A percentile compares a stretch with the other conserved stretches of the same genome.
These are phyloP conservation scores for Sicus ferrugineus DNA, from an alignment of 2,888 invertebrate species.

Conservation along the genomic window DNA sequence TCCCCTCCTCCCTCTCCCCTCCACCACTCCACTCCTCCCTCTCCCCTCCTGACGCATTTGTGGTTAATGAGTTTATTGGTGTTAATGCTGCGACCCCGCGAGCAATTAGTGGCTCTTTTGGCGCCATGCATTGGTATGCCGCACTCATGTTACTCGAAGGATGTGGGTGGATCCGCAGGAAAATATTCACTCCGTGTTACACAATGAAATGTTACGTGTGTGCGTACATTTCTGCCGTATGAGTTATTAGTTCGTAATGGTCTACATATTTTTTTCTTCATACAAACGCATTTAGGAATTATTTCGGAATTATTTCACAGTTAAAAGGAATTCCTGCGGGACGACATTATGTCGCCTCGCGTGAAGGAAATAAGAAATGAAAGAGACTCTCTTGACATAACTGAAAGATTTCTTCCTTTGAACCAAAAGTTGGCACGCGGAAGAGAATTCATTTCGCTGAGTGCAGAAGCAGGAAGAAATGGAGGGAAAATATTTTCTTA, in stretches of 20 bases:
- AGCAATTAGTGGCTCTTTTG: slow-evolving; percentile 26
- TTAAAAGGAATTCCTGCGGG: slow-evolving; percentile 8
- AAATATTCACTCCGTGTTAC: neutral
- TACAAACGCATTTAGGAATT: neutral
- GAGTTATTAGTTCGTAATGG: slow-evolving; percentile 30
- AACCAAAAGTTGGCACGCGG: too few relatives aligned
- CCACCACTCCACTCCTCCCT: neutral
- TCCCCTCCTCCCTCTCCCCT: neutral
- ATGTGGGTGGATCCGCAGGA: slow-evolving; percentile 22
- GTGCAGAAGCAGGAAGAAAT: too few relatives aligned
- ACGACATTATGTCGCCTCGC: neutral
- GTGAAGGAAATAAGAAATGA: neutral
- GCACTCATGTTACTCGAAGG: slow-evolving; percentile 15
- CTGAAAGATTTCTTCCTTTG: too few relatives aligned
- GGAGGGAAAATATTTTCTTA: too few relatives aligned
- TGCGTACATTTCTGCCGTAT: neutral
- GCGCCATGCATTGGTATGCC: slow-evolving; percentile 18
- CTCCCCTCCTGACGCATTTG: neutral
- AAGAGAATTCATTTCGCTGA: too few relatives aligned
- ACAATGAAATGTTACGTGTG: neutral
- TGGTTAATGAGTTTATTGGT: slow-evolving; percentile 25
- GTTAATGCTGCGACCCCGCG: slow-evolving; percentile 8
- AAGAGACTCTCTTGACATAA: too few relatives aligned
- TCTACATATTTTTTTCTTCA: slow-evolving; percentile 11
- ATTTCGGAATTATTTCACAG: neutral